A percentile compares a stretch with the other conserved stretches of the same genome.
These are phyloP conservation scores for Melieria crassipennis DNA, from an alignment of 2,888 invertebrate genomes.

Conservation along the genomic window DNA sequence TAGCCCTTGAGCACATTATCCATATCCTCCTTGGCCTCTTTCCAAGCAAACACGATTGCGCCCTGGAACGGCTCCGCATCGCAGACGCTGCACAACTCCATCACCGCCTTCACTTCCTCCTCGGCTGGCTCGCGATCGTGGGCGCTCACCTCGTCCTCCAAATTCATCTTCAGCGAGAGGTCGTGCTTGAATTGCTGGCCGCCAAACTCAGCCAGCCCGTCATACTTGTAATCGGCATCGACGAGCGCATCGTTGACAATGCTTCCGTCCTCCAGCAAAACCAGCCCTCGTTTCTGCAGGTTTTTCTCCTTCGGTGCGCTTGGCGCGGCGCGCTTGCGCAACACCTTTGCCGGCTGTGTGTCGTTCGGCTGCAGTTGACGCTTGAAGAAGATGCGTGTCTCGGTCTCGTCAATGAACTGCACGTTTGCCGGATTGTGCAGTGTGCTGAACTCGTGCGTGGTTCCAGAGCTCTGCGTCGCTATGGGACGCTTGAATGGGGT, in stretches of 20 bases:
- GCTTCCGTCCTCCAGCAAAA: conserved; percentile 74
- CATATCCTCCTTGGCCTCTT: conserved; percentile 66
- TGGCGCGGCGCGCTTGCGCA: conserved; percentile 10
- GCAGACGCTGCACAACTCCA: conserved; percentile 81
- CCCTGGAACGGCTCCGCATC: conserved; percentile 82
- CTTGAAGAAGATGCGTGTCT: conserved; percentile 58
- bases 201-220: conserved; percentile 77
- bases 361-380: conserved; percentile 38
- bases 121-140: conserved; percentile 85
- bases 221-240: conserved; percentile 61
- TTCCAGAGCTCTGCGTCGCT: conserved; percentile 21
- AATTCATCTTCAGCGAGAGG: conserved; percentile 65
- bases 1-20: conserved; percentile 62
- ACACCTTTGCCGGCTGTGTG: conserved; percentile 4
- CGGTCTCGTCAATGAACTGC: conserved; percentile 71
- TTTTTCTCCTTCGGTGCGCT: conserved; percentile 39
- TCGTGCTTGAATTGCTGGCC: conserved; percentile 74
- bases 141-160: conserved; percentile 67
- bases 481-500: conserved; percentile 16
- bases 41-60: conserved; percentile 82
- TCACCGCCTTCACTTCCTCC: conserved; percentile 82
- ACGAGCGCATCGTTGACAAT: conserved; percentile 74
- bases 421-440: conserved; percentile 70
- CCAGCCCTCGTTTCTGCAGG: conserved; percentile 73
- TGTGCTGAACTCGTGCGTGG: conserved; percentile 49